Conservation (phyloP, 2,888 invertebrate species). For the Cataglyphis rosenhaueri region DNA sequence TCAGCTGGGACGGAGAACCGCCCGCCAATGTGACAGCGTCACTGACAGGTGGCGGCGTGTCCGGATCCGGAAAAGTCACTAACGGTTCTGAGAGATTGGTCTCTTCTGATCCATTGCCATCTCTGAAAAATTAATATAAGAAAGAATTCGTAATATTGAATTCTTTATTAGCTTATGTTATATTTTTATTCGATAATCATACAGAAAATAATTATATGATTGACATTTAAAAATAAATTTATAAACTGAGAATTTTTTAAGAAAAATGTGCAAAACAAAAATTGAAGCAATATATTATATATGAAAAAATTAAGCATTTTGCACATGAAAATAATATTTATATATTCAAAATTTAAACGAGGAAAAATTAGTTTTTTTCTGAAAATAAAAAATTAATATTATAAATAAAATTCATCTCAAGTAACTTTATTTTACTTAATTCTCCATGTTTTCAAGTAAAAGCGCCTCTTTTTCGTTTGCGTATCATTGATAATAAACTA, state of each 20-base stretch:
- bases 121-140: slow-evolving; percentile 70
- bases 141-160: neutral
- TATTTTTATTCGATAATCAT: neutral
- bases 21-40: slow-evolving; percentile 84
- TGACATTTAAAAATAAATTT: neutral
- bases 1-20: slow-evolving; percentile 85
- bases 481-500: neutral
- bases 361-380: neutral
- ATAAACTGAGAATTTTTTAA: neutral
- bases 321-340: neutral
- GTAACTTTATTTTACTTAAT: neutral
- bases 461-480: neutral
- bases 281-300: neutral
- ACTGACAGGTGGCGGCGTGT: slow-evolving; percentile 88
- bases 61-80: slow-evolving; percentile 93
- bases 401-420: neutral
- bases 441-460: neutral
- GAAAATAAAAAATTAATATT: neutral
- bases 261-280: neutral
- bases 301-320: neutral
- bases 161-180: too few species aligned
- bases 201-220: neutral
- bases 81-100: slow-evolving; percentile 88
- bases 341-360: neutral
- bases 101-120: slow-evolving; percentile 79